Percentiles rank a stretch among this genome's conserved stretches.
These are phyloP conservation scores for Girardia tigrina DNA, from an alignment of 2,888 invertebrate genomes.

Conservation along the genomic window DNA sequence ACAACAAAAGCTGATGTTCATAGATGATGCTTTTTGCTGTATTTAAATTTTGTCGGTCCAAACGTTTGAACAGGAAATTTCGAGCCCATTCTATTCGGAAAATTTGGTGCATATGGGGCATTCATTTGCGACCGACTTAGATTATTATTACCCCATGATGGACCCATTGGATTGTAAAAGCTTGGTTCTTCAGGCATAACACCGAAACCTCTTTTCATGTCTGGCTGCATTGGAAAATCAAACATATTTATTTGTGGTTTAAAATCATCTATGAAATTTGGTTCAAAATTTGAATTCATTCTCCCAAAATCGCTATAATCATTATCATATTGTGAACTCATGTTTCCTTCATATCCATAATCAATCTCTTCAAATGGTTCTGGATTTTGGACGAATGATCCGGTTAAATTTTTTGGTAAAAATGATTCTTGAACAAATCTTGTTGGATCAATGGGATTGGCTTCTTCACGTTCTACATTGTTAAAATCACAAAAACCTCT, in stretches of 20 bases:
- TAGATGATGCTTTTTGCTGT: neutral
- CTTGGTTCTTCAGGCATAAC: neutral
- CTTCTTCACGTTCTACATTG: neutral
- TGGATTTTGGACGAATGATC: neutral
- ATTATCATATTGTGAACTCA: neutral
- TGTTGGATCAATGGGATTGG: neutral
- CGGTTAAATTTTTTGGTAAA: conserved; percentile 10
- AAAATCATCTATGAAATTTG: neutral
- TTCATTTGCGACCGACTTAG: conserved; percentile 18
- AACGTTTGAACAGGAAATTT: neutral
- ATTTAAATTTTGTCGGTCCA: neutral
- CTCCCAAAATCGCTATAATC: neutral
- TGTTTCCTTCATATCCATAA: neutral
- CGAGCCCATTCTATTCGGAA: neutral
- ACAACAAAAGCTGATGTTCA: neutral
- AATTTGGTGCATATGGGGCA: neutral
- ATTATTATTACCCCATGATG: neutral
- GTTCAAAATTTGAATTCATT: neutral
- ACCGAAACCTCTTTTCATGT: neutral
- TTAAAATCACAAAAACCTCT: conserved; percentile 7
- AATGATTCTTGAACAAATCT: neutral
- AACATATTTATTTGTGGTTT: too few species aligned
- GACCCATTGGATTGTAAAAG: neutral
- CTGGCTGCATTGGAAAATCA: too few species aligned
- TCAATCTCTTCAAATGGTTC: neutral